Conservation (phyloP, 1,140 invertebrate species). For the Theocolax elegans region DNA sequence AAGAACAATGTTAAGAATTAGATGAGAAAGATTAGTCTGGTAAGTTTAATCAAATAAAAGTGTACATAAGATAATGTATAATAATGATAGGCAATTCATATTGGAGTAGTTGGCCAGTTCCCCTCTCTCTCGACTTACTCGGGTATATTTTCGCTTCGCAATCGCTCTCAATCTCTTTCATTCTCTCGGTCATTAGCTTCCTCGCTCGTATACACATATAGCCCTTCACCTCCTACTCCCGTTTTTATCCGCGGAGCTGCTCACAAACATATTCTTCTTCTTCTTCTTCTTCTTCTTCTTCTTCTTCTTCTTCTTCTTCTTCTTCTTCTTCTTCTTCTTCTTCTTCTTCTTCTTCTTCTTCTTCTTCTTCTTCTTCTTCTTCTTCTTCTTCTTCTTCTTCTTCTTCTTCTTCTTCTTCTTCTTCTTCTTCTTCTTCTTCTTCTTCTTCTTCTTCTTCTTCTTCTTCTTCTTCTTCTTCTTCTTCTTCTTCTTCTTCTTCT, state of each 20-base stretch:
- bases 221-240: conserved; percentile 3
- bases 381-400: background rate
- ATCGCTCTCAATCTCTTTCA: conserved; percentile 30
- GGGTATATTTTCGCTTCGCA: conserved; percentile 21
- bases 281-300: conserved; percentile 7
- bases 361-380: too few relatives aligned
- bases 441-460: too few relatives aligned
- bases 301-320: conserved; percentile 38
- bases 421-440: too few relatives aligned
- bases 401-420: too few relatives aligned
- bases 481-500: too few relatives aligned
- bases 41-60: background rate
- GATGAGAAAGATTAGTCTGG: too few relatives aligned
- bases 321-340: background rate
- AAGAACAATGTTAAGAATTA: too few relatives aligned
- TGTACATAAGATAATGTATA: background rate
- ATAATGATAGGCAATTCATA: conserved; percentile 19
- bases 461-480: too few relatives aligned
- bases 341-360: conserved; percentile 25
- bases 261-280: background rate
- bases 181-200: conserved; percentile 32
- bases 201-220: background rate
- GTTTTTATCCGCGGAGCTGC: conserved; percentile 6
- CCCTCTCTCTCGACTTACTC: background rate
- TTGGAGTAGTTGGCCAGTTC: background rate